Evolutionary conservation across 2,113 vertebrate species (phyloP).

Genomic region (Panurus biarmicus): DNA sequence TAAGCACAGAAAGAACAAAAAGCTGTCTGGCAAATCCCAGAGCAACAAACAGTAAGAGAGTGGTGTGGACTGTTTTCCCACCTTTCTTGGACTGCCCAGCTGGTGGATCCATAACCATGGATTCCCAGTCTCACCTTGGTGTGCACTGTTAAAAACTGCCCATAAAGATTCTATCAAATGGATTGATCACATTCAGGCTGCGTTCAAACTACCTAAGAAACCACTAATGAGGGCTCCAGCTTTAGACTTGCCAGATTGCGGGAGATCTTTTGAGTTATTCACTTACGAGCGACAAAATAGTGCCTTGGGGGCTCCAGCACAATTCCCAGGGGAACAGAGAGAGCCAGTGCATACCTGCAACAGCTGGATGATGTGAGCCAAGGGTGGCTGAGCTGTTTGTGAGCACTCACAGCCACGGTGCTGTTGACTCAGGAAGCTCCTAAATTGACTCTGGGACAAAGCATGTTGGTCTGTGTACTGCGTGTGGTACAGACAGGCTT

Average conservation of each 20-base stretch:
- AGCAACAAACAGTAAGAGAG: neutral
- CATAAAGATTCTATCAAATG: neutral
- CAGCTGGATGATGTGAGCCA: neutral
- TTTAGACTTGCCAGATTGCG: neutral
- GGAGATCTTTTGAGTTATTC: neutral
- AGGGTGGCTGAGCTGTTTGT: neutral
- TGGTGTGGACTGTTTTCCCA: too few relatives aligned
- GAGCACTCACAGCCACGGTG: neutral
- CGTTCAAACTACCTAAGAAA: neutral
- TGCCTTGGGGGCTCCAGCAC: neutral
- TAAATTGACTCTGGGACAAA: neutral
- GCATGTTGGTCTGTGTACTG: neutral
- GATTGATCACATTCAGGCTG: neutral
- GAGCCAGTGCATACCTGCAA: neutral
- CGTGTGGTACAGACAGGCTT: neutral
- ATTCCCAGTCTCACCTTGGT: fast-evolving
- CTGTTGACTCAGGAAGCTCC: neutral
- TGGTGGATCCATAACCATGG: fast-evolving
- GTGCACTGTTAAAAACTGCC: neutral
- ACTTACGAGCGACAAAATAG: fast-evolving
- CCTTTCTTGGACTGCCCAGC: neutral
- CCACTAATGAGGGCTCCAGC: neutral
- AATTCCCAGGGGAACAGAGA: neutral
- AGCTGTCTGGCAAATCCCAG: neutral
- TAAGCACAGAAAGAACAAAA: neutral